A percentile compares a stretch with the other conserved stretches of the same genome.
These are phyloP conservation scores for Rhinophrynus dorsalis DNA, from an alignment of 2,797 vertebrate species.

Conservation along the genomic window DNA sequence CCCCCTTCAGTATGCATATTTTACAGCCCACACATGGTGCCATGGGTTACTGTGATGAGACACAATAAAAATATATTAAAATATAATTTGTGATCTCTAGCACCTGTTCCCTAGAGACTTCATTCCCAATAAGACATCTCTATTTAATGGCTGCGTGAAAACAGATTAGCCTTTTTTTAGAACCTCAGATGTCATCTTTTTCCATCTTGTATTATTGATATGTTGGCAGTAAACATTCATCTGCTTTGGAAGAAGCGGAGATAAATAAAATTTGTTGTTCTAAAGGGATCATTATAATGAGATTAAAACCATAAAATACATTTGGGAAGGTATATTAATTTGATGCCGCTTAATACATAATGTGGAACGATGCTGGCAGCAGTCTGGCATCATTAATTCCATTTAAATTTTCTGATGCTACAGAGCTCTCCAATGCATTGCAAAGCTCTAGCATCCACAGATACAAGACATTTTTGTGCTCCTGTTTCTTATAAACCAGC, in stretches of 20 bases:
- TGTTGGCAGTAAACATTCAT: constrained; percentile 5
- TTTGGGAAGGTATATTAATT: background rate
- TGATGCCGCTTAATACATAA: background rate
- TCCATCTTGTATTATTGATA: constrained; percentile 22
- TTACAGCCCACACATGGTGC: background rate
- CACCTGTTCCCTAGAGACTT: background rate
- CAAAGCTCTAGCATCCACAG: no score
- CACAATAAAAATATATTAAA: constrained; percentile 2
- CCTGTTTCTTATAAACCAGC: no score
- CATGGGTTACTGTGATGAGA: background rate
- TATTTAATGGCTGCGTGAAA: background rate
- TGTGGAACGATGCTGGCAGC: background rate
- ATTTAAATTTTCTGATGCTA: no score
- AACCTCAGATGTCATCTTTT: background rate
- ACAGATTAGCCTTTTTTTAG: constrained; percentile 3
- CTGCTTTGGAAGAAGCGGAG: constrained; percentile 3
- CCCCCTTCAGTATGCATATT: background rate
- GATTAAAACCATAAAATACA: background rate
- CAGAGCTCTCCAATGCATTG: no score
- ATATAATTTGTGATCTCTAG: background rate
- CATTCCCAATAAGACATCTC: background rate
- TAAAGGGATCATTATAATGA: background rate
- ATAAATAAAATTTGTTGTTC: constrained; percentile 21
- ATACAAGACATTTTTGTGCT: no score
- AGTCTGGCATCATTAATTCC: no score